Base-by-base conservation (phyloP, 2,888 invertebrate species). In the Sinotaia quadrata region DNA sequence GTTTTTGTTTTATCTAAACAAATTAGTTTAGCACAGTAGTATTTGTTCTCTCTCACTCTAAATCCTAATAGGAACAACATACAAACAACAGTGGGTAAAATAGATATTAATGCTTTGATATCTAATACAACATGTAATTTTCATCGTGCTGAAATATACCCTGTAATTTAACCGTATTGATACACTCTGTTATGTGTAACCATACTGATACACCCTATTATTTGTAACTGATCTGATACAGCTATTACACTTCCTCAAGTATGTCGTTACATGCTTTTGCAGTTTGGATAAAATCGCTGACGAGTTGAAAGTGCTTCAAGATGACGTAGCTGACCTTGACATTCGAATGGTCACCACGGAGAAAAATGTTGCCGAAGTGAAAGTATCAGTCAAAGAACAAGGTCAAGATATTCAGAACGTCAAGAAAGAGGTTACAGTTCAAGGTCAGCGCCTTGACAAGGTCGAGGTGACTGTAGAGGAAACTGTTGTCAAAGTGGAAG, bases 401-500 rank as follows among this genome's bases (percentile, higher is more conserved):
- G 75, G 69, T 24, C 69, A 77, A 52, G 77, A 80, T 5, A 74
- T 81, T 8, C 33, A 71, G 4, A 72, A 67, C 29, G 68, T 78
- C 2, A 69, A 75, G 21, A 72, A 71, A n/a, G 79, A 75, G 7
- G 66, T 81, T 18, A 72, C 69, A 15, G 67, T 71, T 8, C 67
- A 78, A 21, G 79, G 75, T 34, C 69, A 80, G 58, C 73, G 74
- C 34, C 76, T 81, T 2, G 79, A 78, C 44, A 62, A 63, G n/a
- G 75, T 79, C 5, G 81, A 81, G 57, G 74, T 75, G 29, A 78
- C 78, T 36, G 61, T 81, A 34, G 76, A 74, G 21, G 80, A 78
- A 34, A 79, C 81, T 7, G 81, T 81, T 29, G 57, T 69, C 7
- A 82, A 81, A 68, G 78, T 82, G 4, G 83, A 83, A 58, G 81